Evolutionary conservation across 1,140 invertebrate species (phyloP).

Genomic region (Ostrea edulis): DNA sequence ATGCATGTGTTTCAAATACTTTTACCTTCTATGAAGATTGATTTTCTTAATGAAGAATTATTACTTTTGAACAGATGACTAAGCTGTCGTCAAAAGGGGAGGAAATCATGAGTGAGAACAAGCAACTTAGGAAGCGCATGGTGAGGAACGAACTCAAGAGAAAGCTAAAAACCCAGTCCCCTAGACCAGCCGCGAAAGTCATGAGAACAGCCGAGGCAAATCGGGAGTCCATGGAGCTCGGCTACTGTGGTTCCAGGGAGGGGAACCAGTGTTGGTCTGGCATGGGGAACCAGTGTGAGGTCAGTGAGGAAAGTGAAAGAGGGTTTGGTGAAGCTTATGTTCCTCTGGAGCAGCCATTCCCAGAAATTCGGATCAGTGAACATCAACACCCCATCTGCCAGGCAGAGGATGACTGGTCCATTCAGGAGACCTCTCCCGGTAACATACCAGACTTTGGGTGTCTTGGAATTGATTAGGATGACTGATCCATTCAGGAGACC

Average conservation of each 20-base stretch:
- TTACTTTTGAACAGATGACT: background rate
- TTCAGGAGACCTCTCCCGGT: background rate
- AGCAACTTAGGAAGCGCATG: background rate
- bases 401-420: conserved; percentile 18
- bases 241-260: background rate
- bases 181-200: background rate
- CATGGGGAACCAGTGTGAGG: background rate
- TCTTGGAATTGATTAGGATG: conserved; percentile 10
- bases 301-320: background rate
- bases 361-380: background rate
- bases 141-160: conserved; percentile 7
- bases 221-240: background rate
- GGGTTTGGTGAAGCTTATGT: background rate
- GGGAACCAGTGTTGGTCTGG: background rate
- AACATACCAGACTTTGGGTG: conserved; percentile 13
- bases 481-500: background rate
- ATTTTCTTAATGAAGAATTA: background rate
- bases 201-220: background rate
- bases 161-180: background rate
- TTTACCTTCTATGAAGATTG: background rate
- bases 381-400: background rate
- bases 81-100: background rate
- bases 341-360: background rate
- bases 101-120: background rate
- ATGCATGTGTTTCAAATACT: too few relatives aligned